Percentiles rank a stretch among this genome's conserved stretches.
Evolutionary conservation across 1,140 invertebrate genomes (phyloP).

Genomic region (Odontomachus brunneus): DNA sequence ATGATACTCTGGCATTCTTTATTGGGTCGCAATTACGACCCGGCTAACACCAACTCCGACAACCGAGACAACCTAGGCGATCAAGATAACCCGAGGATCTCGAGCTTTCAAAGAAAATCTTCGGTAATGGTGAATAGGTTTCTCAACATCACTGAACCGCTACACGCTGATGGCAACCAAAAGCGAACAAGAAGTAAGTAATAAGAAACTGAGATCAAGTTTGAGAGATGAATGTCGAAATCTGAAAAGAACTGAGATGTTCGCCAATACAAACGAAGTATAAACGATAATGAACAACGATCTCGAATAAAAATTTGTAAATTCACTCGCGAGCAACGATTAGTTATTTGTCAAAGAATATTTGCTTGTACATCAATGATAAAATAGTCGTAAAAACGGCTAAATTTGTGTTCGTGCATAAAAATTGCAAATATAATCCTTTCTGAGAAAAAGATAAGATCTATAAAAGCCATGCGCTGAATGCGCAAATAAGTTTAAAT

Average conservation of each 20-base stretch:
- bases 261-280: too few relatives aligned
- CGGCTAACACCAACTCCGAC: constrained; percentile 81
- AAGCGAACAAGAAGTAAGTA: constrained; percentile 86
- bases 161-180: constrained; percentile 77
- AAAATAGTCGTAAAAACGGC: too few relatives aligned
- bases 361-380: too few relatives aligned
- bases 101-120: constrained; percentile 80
- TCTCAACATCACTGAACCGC: constrained; percentile 84
- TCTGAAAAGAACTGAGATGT: not conserved
- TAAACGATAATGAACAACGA: too few relatives aligned
- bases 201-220: not conserved
- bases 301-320: too few relatives aligned
- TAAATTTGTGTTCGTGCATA: too few relatives aligned
- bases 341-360: too few relatives aligned
- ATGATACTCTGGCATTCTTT: constrained; percentile 86
- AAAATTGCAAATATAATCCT: too few relatives aligned
- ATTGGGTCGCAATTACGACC: constrained; percentile 82
- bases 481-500: too few relatives aligned
- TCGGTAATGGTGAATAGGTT: constrained; percentile 86
- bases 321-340: too few relatives aligned
- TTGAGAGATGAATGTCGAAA: not conserved
- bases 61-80: constrained; percentile 78
- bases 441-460: too few relatives aligned
- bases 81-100: constrained; percentile 76
- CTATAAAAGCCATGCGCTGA: too few relatives aligned